Base-by-base conservation (phyloP, 2,113 vertebrate genomes). In the Oplegnathus fasciatus region DNA sequence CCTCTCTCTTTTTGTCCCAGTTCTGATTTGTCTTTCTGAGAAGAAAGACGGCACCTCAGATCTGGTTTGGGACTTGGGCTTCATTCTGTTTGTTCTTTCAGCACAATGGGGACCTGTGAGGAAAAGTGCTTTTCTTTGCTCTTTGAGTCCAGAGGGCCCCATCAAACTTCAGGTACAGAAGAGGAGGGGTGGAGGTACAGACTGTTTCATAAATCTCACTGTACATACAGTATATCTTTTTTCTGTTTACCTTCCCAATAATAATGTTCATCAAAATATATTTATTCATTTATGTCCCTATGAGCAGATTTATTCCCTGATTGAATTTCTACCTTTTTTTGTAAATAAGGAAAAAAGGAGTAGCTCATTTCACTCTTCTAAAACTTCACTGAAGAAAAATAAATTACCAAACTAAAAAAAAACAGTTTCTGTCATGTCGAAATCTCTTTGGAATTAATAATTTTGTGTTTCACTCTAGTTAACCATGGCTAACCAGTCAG, bases 121-220 rank as follows among this genome's bases (percentile, higher is more conserved):
- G 14, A 81, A 82, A 90, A 88, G 52, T 75, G 72, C 30, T 86
- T 81, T 83, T 74, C 73, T 69, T 82, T 84, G 69, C 73, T 77
- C 44, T 73, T 74, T 52, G 61, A 65, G 84, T 61, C 83, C 72
- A 82, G 28, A 55, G 87, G 76, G 74, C 46, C 61, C 30, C 22
- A 68, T 88, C 54, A 84, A 75, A 87, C 50, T 44, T 82, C 54
- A 48, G 37, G 22, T 80, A 24, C 37, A 37, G 34, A 37, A 28
- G 32, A 18, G 30, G 30, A 67, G 2, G 22, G 37, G n/a, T 32
- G 2, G 17, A 71, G 40, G 18, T 18, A n/a, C 37, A 13, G 9
- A n/a, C 32, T 30, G n/a, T 69, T 52, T 64, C 18, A 83, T 75
- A 66, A 79, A 76, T 60, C 52, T 70, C 22, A 30, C 26, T n/a